Evolutionary conservation across 2,113 vertebrate genomes (phyloP).

Genomic region (Seriola dumerili): DNA sequence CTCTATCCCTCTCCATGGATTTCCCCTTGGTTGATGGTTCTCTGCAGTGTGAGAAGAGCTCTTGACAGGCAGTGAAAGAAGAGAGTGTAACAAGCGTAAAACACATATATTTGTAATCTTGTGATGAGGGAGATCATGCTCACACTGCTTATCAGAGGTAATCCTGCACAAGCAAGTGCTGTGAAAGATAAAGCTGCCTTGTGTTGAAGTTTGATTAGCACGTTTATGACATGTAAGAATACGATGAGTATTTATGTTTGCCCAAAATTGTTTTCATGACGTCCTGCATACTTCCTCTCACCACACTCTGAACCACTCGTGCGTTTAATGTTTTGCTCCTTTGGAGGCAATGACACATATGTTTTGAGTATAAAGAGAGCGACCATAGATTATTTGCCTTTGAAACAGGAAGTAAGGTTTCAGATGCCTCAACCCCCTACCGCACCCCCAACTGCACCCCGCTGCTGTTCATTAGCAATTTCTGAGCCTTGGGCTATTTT

Average conservation of each 20-base stretch:
- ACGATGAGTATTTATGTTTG: conserved; percentile 4
- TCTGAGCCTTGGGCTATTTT: conserved; percentile 75
- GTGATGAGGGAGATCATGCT: conserved; percentile 25
- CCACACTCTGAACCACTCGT: not conserved
- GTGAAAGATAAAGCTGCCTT: not conserved
- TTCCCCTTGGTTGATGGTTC: conserved; percentile 65
- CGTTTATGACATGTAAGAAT: not conserved
- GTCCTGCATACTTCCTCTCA: not conserved
- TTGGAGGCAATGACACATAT: conserved; percentile 35
- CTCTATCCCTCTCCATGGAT: conserved; percentile 70
- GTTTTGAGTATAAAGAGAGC: conserved; percentile 36
- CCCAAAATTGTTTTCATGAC: not conserved
- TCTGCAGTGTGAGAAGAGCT: conserved; percentile 71
- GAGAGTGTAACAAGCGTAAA: conserved; percentile 60
- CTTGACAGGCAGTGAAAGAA: conserved; percentile 70
- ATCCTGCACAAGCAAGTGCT: conserved; percentile 10
- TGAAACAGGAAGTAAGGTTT: conserved; percentile 63
- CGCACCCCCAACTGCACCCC: conserved; percentile 64
- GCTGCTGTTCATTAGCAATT: conserved; percentile 83
- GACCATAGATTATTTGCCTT: conserved; percentile 49
- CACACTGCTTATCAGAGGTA: conserved; percentile 21
- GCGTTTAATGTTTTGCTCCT: not conserved
- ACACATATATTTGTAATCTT: conserved; percentile 61
- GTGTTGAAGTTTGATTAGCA: conserved; percentile 17
- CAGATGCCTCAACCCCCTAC: conserved; percentile 33